Conservation (phyloP, 2,888 invertebrate genomes). For the Tridacna crocea region DNA sequence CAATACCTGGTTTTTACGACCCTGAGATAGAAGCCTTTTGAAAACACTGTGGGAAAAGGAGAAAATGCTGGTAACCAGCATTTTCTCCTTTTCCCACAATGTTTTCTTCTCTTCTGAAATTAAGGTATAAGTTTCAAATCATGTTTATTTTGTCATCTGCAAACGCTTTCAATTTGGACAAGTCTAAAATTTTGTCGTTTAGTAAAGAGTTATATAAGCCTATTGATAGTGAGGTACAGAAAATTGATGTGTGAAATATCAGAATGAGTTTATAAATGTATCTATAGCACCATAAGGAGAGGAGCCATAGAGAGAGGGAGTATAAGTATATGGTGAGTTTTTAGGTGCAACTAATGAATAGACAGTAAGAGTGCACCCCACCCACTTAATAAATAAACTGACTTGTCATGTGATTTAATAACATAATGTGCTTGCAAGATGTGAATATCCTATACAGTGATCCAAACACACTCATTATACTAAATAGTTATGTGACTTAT, state of each 20-base stretch:
- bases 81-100: too few species aligned
- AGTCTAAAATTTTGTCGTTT: too few species aligned
- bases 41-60: neutral
- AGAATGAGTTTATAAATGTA: neutral
- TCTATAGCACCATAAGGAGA: constrained; percentile 16
- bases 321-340: constrained; percentile 16
- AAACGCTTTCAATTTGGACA: too few species aligned
- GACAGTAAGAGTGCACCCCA: constrained; percentile 1
- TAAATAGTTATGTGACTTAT: too few species aligned
- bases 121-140: too few species aligned
- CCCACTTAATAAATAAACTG: constrained; percentile 1
- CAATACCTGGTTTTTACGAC: neutral
- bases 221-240: too few species aligned
- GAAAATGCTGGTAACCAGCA: neutral
- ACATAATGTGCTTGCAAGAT: neutral
- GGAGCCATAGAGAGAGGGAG: constrained; percentile 11
- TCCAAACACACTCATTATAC: too few species aligned
- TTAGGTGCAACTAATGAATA: constrained; percentile 6
- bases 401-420: constrained; percentile 3
- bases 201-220: too few species aligned
- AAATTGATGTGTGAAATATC: too few species aligned
- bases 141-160: too few species aligned
- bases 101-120: too few species aligned
- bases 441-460: neutral
- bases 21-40: neutral